Conservation (phyloP, 2,113 vertebrate species). For the Cisticola juncidis region DNA sequence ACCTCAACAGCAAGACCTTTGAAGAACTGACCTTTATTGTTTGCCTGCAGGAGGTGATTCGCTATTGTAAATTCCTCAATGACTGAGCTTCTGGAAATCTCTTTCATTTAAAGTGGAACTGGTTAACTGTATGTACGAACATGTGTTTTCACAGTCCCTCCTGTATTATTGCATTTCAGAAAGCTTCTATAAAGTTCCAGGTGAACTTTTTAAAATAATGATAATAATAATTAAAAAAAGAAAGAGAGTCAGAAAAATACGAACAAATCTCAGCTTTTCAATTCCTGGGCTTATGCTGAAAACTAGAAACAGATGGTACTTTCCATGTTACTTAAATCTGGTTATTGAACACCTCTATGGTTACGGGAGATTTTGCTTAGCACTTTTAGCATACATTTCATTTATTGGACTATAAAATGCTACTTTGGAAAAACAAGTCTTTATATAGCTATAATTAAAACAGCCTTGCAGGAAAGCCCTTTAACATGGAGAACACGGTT, state of each 20-base stretch:
- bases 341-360: conserved; percentile 81
- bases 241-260: conserved; percentile 23
- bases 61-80: conserved; percentile 68
- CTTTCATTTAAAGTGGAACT: conserved; percentile 74
- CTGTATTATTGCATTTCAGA: conserved; percentile 66
- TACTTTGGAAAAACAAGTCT: conserved; percentile 78
- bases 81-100: conserved; percentile 72
- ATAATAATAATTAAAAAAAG: conserved; percentile 9
- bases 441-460: conserved; percentile 78
- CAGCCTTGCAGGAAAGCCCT: conserved; percentile 65
- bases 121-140: conserved; percentile 71
- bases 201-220: conserved; percentile 68
- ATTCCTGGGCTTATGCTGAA: conserved; percentile 62
- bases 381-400: conserved; percentile 75
- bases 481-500: conserved; percentile 64
- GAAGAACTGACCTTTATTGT: conserved; percentile 62
- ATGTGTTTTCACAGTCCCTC: conserved; percentile 71
- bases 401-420: conserved; percentile 79
- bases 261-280: conserved; percentile 66
- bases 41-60: conserved; percentile 62
- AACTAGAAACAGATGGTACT: conserved; percentile 79
- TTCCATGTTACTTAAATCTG: conserved; percentile 72
- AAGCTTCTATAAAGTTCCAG: conserved; percentile 71
- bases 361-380: conserved; percentile 75
- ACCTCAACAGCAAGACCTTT: conserved; percentile 63